Percentiles rank a stretch among this genome's conserved stretches.
phyloP scores from a whole-genome alignment of 2,113 vertebrate species.

The Lasiurus cinereus region DNA sequence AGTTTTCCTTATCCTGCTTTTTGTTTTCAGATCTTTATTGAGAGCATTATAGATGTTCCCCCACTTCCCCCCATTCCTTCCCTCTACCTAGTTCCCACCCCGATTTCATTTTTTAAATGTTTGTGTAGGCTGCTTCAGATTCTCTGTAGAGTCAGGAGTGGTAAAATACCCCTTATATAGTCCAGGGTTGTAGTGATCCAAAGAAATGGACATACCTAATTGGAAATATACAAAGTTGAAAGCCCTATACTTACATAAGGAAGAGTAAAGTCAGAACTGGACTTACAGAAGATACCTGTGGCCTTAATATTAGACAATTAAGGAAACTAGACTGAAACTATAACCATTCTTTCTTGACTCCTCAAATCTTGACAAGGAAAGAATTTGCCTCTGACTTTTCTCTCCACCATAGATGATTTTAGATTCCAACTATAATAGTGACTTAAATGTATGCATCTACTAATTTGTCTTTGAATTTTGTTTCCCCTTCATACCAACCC shows the following conservation, averaged over 20 bases:
- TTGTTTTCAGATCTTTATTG: no score
- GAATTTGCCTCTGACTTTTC: not conserved
- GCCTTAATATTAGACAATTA: not conserved
- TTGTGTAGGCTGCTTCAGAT: not conserved
- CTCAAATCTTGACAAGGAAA: not conserved
- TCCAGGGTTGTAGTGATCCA: not conserved
- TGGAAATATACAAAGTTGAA: conserved; percentile 20
- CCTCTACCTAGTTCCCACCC: no score
- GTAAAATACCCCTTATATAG: not conserved
- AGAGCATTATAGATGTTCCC: no score
- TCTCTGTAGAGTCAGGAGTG: not conserved
- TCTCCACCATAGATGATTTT: not conserved
- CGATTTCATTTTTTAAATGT: not conserved
- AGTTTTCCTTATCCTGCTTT: not conserved
- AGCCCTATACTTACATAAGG: not conserved
- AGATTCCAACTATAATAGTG: not conserved
- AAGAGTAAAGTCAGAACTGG: not conserved
- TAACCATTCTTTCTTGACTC: not conserved
- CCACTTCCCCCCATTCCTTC: no score
- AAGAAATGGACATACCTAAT: not conserved
- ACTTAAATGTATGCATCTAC: conserved; percentile 11
- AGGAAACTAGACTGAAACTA: not conserved
- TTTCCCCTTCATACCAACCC: conserved; percentile 40
- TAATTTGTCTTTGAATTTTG: conserved; percentile 19
- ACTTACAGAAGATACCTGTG: not conserved